phyloP scores from a whole-genome alignment of 1,140 invertebrate genomes.

The Trichogramma pretiosum region DNA sequence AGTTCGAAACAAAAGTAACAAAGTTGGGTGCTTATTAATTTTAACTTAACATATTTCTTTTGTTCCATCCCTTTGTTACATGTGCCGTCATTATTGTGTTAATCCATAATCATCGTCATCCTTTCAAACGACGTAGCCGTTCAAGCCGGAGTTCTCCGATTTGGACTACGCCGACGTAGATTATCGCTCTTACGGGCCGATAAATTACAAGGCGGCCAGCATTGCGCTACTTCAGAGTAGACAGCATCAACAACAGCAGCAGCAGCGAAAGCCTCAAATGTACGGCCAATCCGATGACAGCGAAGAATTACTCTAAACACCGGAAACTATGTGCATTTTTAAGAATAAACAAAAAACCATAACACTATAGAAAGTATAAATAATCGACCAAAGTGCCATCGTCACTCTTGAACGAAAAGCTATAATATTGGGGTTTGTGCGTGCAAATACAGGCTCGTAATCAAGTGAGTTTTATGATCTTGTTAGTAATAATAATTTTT shows the following conservation, averaged over 20 bases:
- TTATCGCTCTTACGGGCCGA: conserved; percentile 77
- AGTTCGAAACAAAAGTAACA: neutral
- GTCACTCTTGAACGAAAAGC: neutral
- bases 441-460: too few species aligned
- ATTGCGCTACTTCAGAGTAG: conserved; percentile 38
- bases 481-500: too few species aligned
- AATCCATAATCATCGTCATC: too few species aligned
- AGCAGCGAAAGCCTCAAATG: conserved; percentile 39
- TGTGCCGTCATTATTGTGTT: too few species aligned
- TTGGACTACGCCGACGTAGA: conserved; percentile 84
- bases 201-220: conserved; percentile 32
- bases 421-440: too few species aligned
- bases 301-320: conserved; percentile 39
- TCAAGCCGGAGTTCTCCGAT: conserved; percentile 62
- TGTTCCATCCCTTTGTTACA: too few species aligned
- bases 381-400: neutral
- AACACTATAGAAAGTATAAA: neutral
- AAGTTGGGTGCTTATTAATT: conserved; percentile 2
- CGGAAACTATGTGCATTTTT: conserved; percentile 2
- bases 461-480: too few species aligned
- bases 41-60: conserved; percentile 21
- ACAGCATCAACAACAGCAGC: conserved; percentile 25
- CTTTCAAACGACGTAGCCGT: too few species aligned
- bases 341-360: conserved; percentile 15
- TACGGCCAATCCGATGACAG: conserved; percentile 42